Evolutionary conservation across 2,888 invertebrate species (phyloP).

Genomic region (Drosophila maculinotata): DNA sequence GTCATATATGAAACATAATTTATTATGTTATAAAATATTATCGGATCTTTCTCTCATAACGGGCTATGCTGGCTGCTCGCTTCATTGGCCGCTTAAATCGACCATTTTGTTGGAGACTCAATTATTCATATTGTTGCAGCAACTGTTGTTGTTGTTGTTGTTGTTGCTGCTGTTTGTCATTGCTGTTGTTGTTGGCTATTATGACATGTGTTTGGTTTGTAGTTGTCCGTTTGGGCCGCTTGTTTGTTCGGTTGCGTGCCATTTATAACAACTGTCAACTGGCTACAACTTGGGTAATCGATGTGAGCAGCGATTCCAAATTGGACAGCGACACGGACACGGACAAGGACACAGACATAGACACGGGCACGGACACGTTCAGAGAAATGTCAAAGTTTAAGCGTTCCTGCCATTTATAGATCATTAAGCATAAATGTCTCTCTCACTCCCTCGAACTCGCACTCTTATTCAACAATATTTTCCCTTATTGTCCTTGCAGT

Average conservation of each 20-base stretch:
- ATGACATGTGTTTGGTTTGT: constrained; percentile 80
- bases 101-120: constrained; percentile 80
- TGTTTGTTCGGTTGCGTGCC: constrained; percentile 50
- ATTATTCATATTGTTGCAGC: constrained; percentile 71
- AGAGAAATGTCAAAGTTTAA: constrained; percentile 69
- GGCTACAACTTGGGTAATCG: constrained; percentile 63
- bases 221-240: constrained; percentile 54
- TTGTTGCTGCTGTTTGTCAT: constrained; percentile 43
- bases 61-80: constrained; percentile 46
- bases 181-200: constrained; percentile 52
- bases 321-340: constrained; percentile 37
- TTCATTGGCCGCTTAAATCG: constrained; percentile 79
- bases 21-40: constrained; percentile 82
- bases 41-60: constrained; percentile 54
- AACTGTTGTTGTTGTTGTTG: constrained; percentile 33
- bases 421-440: constrained; percentile 65
- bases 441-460: background rate
- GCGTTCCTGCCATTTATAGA: constrained; percentile 76
- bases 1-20: constrained; percentile 79
- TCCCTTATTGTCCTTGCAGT: constrained; percentile 87
- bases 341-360: constrained; percentile 45
- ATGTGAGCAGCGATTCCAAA: constrained; percentile 54
- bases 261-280: constrained; percentile 79
- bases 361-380: constrained; percentile 31
- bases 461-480: constrained; percentile 8